Evolutionary conservation across 2,888 invertebrate genomes (phyloP).

Genomic region (Drosophila subquinaria): DNA sequence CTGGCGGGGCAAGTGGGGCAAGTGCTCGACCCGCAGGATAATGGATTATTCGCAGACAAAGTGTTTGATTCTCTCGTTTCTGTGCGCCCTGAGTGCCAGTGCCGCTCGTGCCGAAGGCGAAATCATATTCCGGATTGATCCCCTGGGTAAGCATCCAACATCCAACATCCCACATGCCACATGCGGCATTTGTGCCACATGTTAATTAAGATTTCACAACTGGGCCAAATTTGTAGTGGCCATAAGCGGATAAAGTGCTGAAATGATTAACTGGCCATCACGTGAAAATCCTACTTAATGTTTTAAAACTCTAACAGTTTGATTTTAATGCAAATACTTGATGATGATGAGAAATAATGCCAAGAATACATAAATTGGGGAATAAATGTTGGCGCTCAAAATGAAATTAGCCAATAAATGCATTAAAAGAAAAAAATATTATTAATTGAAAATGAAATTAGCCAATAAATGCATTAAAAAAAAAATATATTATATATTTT

Average conservation of each 20-base stretch:
- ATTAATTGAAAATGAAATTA: too few relatives aligned
- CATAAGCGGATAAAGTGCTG: constrained; percentile 41
- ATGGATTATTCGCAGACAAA: constrained; percentile 81
- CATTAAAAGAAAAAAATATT: too few relatives aligned
- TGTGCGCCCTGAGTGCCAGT: constrained; percentile 73
- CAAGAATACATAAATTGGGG: too few relatives aligned
- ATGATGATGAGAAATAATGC: too few relatives aligned
- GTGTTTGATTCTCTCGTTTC: constrained; percentile 75
- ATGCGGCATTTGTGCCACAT: constrained; percentile 2
- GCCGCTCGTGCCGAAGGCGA: constrained; percentile 77
- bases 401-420: too few relatives aligned
- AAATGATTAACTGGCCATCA: constrained; percentile 35
- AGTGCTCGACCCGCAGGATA: constrained; percentile 58
- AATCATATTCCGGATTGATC: constrained; percentile 85
- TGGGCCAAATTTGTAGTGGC: constrained; percentile 5
- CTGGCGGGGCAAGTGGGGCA: constrained; percentile 12
- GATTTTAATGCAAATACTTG: not conserved
- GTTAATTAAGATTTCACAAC: constrained; percentile 35
- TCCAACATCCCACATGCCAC: constrained; percentile 5
- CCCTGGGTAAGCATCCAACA: constrained; percentile 81
- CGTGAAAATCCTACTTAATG: constrained; percentile 1
- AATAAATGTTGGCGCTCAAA: too few relatives aligned
- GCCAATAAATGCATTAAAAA: too few relatives aligned
- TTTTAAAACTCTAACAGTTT: constrained; percentile 1
- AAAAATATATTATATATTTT: too few relatives aligned